Percentiles rank a stretch among this genome's conserved stretches.
phyloP scores from a whole-genome alignment of 2,888 invertebrate genomes.

The Chymomyza procnemis region DNA sequence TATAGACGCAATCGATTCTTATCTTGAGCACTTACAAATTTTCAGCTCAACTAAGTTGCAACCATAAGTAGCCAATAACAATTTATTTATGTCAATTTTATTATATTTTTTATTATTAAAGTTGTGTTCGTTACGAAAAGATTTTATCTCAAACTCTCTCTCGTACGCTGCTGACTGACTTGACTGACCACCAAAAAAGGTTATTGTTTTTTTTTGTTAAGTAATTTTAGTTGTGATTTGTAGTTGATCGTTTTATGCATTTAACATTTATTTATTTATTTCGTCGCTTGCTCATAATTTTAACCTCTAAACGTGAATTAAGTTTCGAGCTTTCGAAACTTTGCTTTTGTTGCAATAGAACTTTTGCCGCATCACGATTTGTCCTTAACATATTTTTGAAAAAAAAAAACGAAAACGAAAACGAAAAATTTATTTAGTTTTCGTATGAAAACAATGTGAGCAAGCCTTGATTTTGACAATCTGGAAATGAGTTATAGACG shows the following conservation, averaged over 20 bases:
- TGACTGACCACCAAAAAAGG: conserved; percentile 56
- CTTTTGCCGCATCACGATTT: not conserved
- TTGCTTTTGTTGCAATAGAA: not conserved
- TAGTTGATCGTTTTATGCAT: conserved; percentile 13
- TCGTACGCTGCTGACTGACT: no score
- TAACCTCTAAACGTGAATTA: not conserved
- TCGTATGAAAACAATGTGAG: not conserved
- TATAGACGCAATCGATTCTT: conserved; percentile 61
- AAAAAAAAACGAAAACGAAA: no score
- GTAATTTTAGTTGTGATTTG: conserved; percentile 31
- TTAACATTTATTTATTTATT: conserved; percentile 12
- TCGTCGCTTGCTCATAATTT: conserved; percentile 7
- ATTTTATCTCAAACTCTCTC: conserved; percentile 55
- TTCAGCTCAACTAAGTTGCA: conserved; percentile 50
- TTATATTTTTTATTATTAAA: conserved; percentile 11
- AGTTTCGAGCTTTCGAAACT: not conserved
- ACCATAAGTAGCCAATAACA: conserved; percentile 41
- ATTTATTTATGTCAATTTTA: conserved; percentile 59
- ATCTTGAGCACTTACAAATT: conserved; percentile 63
- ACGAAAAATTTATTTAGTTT: not conserved
- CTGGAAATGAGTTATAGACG: not conserved
- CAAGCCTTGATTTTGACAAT: not conserved
- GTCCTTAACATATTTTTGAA: not conserved
- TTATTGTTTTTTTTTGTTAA: not conserved
- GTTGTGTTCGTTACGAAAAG: conserved; percentile 28